These are phyloP conservation scores for Papilio aristodemus DNA, from an alignment of 1,140 invertebrate species.

Conservation along the genomic window DNA sequence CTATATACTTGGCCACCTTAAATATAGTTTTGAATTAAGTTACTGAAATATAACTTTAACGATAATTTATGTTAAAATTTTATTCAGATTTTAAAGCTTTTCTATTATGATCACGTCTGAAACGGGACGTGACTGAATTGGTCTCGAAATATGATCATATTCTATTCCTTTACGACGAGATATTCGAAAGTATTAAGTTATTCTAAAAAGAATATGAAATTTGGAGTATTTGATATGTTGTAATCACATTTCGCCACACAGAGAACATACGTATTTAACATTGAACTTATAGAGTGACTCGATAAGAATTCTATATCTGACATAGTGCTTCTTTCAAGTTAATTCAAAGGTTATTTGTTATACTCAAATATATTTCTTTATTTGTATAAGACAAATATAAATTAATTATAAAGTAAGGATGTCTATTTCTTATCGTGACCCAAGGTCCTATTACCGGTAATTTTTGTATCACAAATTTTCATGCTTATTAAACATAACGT, in stretches of 20 bases:
- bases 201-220: not conserved
- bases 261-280: not conserved
- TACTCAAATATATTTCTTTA: no score
- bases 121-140: not conserved
- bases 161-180: not conserved
- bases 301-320: not conserved
- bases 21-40: no score
- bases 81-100: not conserved
- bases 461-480: slow-evolving; percentile 4
- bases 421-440: no score
- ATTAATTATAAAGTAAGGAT: no score
- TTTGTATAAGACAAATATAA: no score
- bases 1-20: no score
- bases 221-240: not conserved
- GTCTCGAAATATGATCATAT: not conserved
- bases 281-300: not conserved
- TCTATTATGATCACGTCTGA: not conserved
- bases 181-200: not conserved
- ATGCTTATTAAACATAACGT: not conserved
- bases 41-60: not conserved
- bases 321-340: no score
- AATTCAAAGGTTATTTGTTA: no score
- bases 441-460: not conserved
- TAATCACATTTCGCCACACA: no score
- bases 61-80: not conserved